These are phyloP conservation scores for Iphiclides podalirius DNA, from an alignment of 2,888 invertebrate species.

Conservation along the genomic window DNA sequence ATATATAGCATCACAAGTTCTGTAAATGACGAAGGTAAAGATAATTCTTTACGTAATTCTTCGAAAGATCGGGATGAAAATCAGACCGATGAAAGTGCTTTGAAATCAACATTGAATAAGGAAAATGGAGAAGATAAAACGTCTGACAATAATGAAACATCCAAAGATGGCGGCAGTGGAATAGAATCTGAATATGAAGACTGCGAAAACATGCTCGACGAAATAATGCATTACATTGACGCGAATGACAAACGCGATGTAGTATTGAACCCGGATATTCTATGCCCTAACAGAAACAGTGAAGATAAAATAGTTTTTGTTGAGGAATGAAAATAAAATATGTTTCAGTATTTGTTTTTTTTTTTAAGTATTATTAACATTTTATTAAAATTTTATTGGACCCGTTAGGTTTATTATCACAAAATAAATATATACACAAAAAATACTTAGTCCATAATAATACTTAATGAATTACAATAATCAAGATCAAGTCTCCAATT, in stretches of 20 bases:
- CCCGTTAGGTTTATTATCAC: too few species aligned
- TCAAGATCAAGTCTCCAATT: too few species aligned
- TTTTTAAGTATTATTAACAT: constrained; percentile 5
- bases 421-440: too few species aligned
- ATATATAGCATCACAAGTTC: constrained; percentile 51
- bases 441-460: too few species aligned
- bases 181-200: constrained; percentile 35
- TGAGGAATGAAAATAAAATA: constrained; percentile 37
- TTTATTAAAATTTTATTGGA: too few species aligned
- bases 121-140: neutral
- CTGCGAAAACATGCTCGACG: constrained; percentile 59
- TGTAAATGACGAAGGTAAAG: constrained; percentile 39
- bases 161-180: constrained; percentile 26
- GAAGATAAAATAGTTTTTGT: constrained; percentile 60
- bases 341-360: neutral
- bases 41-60: constrained; percentile 32
- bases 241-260: constrained; percentile 37
- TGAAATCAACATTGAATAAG: constrained; percentile 14
- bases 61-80: neutral
- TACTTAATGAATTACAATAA: too few species aligned
- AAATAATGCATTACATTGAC: constrained; percentile 64
- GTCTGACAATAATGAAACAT: neutral
- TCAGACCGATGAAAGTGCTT: constrained; percentile 4
- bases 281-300: constrained; percentile 56
- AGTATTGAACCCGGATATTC: constrained; percentile 44